Conservation (phyloP, 2,113 vertebrate species). For the Pollimyrus isidori region DNA sequence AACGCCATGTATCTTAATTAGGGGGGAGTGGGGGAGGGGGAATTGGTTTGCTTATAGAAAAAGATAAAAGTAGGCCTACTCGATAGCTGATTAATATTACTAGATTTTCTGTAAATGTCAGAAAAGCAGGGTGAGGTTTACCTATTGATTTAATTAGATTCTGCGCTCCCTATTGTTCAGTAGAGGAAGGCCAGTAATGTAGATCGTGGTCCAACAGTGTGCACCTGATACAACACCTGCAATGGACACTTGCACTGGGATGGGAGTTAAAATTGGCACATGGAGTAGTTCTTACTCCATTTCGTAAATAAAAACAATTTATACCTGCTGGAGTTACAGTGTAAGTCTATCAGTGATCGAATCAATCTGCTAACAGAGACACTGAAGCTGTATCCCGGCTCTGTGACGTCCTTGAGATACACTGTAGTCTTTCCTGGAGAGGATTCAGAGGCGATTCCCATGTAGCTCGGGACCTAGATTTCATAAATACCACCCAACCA, state of each 20-base stretch:
- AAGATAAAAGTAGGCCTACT: neutral
- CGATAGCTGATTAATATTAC: neutral
- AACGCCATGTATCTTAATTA: neutral
- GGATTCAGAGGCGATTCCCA: conserved; percentile 62
- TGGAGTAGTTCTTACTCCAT: neutral
- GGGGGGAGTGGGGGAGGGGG: neutral
- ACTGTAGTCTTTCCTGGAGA: conserved; percentile 56
- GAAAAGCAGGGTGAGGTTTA: neutral
- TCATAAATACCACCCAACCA: conserved; percentile 73
- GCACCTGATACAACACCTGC: neutral
- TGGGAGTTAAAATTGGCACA: neutral
- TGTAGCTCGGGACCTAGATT: conserved; percentile 67
- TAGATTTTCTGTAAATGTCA: neutral
- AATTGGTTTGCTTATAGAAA: neutral
- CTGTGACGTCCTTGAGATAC: conserved; percentile 43
- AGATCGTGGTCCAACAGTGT: neutral
- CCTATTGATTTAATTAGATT: neutral
- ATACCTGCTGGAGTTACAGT: neutral
- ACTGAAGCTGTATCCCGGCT: conserved; percentile 24
- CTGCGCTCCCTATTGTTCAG: neutral
- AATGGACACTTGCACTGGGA: neutral
- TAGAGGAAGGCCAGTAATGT: neutral
- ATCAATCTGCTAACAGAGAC: neutral
- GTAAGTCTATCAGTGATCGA: neutral
- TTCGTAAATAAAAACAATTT: neutral